A percentile compares a stretch with the other conserved stretches of the same genome.
Evolutionary conservation across 2,113 vertebrate genomes (phyloP).

Genomic region (Gulo gulo): DNA sequence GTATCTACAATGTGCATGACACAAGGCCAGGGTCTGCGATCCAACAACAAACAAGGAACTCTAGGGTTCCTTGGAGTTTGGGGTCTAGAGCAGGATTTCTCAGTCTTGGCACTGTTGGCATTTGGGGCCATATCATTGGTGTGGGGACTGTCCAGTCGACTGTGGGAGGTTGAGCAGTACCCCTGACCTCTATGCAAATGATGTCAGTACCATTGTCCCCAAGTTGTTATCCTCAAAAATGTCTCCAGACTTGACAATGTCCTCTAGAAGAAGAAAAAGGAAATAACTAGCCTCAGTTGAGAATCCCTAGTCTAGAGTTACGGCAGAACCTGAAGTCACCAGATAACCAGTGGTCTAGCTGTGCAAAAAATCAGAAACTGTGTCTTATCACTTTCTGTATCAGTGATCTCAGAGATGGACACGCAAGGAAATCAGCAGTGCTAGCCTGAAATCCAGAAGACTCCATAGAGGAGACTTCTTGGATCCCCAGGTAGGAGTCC

Average conservation of each 20-base stretch:
- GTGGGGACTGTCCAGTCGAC: not conserved
- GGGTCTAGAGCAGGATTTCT: not conserved
- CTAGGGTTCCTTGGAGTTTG: not conserved
- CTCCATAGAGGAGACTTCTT: not conserved
- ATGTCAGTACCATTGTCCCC: not conserved
- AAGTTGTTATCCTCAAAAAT: not conserved
- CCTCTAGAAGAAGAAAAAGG: not conserved
- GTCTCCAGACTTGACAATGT: not conserved
- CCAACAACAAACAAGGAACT: not conserved
- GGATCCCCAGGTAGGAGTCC: not conserved
- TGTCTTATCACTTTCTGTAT: not conserved
- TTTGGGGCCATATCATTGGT: no score
- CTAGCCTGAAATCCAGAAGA: constrained; percentile 17
- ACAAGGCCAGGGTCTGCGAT: not conserved
- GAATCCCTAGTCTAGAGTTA: not conserved
- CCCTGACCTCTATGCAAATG: not conserved
- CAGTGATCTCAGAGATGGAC: not conserved
- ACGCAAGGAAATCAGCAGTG: not conserved
- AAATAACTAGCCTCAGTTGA: not conserved
- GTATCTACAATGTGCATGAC: not conserved
- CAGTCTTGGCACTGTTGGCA: not conserved
- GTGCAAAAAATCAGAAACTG: not conserved
- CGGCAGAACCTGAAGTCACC: not conserved
- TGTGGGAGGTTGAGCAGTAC: not conserved
- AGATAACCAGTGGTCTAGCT: not conserved